Percentiles rank a stretch among this genome's conserved stretches.
phyloP scores from a whole-genome alignment of 2,888 invertebrate species.

The Sycophila texana region DNA sequence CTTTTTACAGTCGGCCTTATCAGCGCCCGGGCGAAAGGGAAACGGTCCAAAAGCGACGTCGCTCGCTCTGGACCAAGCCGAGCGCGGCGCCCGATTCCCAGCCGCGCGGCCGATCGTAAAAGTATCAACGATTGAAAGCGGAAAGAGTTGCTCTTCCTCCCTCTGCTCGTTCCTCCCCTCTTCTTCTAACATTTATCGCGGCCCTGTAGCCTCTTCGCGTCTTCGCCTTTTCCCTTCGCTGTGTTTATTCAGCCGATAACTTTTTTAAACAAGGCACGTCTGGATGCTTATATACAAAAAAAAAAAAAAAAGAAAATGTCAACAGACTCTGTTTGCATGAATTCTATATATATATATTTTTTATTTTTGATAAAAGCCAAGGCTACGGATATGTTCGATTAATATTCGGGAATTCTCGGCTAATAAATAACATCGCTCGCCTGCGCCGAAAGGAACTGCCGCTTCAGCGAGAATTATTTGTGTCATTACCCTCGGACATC shows the following conservation, averaged over 20 bases:
- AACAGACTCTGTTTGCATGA: background rate
- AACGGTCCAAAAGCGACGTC: constrained; percentile 5
- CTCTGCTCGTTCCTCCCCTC: constrained; percentile 8
- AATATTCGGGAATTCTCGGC: background rate
- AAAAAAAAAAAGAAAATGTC: background rate
- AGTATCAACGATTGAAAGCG: constrained; percentile 50
- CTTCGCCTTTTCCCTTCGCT: constrained; percentile 5
- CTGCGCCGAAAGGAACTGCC: constrained; percentile 10
- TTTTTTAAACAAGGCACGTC: constrained; percentile 5
- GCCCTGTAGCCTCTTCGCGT: background rate
- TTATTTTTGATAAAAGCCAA: background rate
- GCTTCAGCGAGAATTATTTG: constrained; percentile 22
- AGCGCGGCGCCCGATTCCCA: background rate
- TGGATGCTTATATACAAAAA: background rate
- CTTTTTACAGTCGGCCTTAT: constrained; percentile 50
- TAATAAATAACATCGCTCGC: constrained; percentile 6
- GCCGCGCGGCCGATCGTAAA: constrained; percentile 46
- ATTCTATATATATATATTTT: background rate
- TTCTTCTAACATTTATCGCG: constrained; percentile 38
- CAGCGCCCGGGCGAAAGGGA: constrained; percentile 38
- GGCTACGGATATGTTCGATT: background rate
- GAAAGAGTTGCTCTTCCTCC: constrained; percentile 17
- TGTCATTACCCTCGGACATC: background rate
- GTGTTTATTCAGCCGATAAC: constrained; percentile 19
- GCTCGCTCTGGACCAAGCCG: background rate